These are phyloP conservation scores for Amitus sp. DNA, from an alignment of 2,888 invertebrate species.

Conservation along the genomic window DNA sequence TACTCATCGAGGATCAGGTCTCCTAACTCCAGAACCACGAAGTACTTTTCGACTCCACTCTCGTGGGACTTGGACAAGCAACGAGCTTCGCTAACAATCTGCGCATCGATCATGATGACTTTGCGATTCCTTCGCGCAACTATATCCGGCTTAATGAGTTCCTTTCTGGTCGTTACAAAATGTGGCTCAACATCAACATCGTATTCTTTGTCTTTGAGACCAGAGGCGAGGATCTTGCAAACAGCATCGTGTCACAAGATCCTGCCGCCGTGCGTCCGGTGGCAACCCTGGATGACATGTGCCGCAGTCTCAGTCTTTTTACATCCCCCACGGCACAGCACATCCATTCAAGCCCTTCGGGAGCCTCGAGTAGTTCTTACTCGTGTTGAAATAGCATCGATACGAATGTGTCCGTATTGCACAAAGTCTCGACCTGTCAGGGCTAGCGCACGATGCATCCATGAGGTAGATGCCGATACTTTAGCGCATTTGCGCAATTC, in stretches of 20 bases:
- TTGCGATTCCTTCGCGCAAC: conserved; percentile 42
- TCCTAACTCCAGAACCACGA: too few species aligned
- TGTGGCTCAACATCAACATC: conserved; percentile 44
- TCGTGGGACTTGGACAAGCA: background rate
- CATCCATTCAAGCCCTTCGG: conserved; percentile 3
- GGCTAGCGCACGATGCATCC: conserved; percentile 33
- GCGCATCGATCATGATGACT: conserved; percentile 52
- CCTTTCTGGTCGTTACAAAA: conserved; percentile 43
- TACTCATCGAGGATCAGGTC: too few species aligned
- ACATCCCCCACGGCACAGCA: conserved; percentile 53
- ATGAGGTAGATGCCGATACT: conserved; percentile 12
- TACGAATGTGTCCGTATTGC: conserved; percentile 48
- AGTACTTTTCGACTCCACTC: background rate
- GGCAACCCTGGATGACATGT: conserved; percentile 25
- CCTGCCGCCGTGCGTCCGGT: conserved; percentile 47
- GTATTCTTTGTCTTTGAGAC: conserved; percentile 38
- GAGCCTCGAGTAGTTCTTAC: conserved; percentile 46
- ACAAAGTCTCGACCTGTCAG: conserved; percentile 52
- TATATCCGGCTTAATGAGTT: conserved; percentile 53
- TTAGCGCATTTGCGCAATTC: conserved; percentile 32
- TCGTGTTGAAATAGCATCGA: conserved; percentile 51
- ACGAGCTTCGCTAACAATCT: conserved; percentile 47
- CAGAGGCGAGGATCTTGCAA: conserved; percentile 15
- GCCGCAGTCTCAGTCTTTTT: conserved; percentile 49
- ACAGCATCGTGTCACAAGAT: conserved; percentile 52